Evolutionary conservation across 2,888 invertebrate genomes (phyloP), one percentile per base, ranked within the genome.

Genomic region (Cheilosia pagana): DNA sequence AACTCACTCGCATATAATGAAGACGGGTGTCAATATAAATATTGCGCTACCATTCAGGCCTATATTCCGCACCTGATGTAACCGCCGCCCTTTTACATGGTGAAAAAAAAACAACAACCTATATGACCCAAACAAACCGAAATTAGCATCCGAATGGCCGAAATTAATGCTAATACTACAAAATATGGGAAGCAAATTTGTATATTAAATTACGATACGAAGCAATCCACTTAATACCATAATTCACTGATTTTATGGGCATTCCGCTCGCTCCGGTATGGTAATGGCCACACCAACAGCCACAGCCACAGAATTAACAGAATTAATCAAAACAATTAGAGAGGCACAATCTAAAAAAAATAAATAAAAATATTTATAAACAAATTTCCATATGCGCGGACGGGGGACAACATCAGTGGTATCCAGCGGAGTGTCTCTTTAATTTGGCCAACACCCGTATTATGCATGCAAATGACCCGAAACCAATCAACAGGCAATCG

Each of bases 171-270:
- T 41, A 71, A 78, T 78, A 5, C 19, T 21, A 55, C 68, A 63
- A 78, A 65, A 50, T 63, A 78, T 71, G 48, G 39, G 78, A 71
- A 59, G 63, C 78, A 71, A 57, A 57, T 70, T 71, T 57, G 57
- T 63, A 57, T 71, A 48, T 70, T 71, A 23, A 50, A 5, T 3
- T 23, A 50, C 3, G 12, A 57, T 23, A 50, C 3, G 12, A 57
- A 74, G 52, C 52, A 68, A 62, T 77, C 68, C 68, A 71, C 78
- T 71, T 71, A 65, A 78, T 57, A 43, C 50, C 78, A 70, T 78
- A 78, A 78, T 71, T 78, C 78, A 71, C 78, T 78, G 78, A 63
- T 63, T 78, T 78, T 78, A 71, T 71, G 57, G 39, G 71, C 48
- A 78, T 70, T 78, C 63, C 39, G 50, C 78, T 59, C 28, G 14